A percentile compares a stretch with the other conserved stretches of the same genome.
These are phyloP conservation scores for Lepidocyrtinus sp. DNA, from an alignment of 2,888 invertebrate genomes.

Conservation along the genomic window DNA sequence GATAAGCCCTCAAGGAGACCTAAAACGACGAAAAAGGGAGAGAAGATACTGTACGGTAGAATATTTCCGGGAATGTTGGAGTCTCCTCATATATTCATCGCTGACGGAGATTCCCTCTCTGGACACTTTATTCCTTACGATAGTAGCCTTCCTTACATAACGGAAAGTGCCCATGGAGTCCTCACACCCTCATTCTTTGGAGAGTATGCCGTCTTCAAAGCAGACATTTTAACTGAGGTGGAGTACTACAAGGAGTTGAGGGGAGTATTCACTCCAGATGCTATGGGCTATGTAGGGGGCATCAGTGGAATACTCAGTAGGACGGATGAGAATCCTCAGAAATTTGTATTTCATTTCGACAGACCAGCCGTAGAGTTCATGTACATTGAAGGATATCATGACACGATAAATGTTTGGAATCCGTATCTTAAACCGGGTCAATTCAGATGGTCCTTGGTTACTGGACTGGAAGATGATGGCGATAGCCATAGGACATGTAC, in stretches of 20 bases:
- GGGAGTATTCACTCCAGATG: slow-evolving; percentile 39
- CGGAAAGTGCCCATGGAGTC: slow-evolving; percentile 24
- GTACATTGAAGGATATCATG: slow-evolving; percentile 4
- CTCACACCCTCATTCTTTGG: slow-evolving; percentile 19
- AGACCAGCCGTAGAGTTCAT: slow-evolving; percentile 30
- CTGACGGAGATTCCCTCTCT: slow-evolving; percentile 37
- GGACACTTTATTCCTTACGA: slow-evolving; percentile 41
- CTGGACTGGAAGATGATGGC: background rate
- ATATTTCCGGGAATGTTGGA: slow-evolving; percentile 23
- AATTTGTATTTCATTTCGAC: slow-evolving; percentile 31
- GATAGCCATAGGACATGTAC: background rate
- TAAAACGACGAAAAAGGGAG: slow-evolving; percentile 17
- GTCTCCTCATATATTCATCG: slow-evolving; percentile 43
- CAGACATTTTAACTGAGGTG: slow-evolving; percentile 20
- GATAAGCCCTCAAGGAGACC: slow-evolving; percentile 6
- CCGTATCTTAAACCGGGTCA: slow-evolving; percentile 19
- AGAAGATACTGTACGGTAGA: slow-evolving; percentile 30
- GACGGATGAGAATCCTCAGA: background rate
- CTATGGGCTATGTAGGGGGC: slow-evolving; percentile 29
- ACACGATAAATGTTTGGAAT: slow-evolving; percentile 24
- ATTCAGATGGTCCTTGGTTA: slow-evolving; percentile 17
- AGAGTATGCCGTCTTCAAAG: slow-evolving; percentile 22
- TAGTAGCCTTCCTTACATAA: background rate
- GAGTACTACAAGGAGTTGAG: slow-evolving; percentile 12
- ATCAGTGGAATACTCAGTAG: slow-evolving; percentile 15